A percentile compares a stretch with the other conserved stretches of the same genome.
Conservation (phyloP, 2,888 invertebrate species). For the Athalia rosae region DNA sequence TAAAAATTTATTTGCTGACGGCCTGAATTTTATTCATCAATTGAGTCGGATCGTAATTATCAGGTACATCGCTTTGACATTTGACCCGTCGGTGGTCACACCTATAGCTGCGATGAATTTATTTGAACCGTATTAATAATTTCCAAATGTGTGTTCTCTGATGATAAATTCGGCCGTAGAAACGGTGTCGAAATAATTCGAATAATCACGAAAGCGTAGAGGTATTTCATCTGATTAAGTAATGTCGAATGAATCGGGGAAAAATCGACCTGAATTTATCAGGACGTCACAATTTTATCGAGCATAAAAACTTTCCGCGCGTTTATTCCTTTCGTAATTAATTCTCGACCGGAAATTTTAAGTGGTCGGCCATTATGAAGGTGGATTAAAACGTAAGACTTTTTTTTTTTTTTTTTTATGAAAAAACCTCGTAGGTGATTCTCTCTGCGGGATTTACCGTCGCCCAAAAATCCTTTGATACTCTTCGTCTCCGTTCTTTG, state of each 20-base stretch:
- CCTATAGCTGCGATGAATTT: not conserved
- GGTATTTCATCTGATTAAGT: not conserved
- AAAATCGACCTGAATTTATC: conserved; percentile 2
- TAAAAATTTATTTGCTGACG: conserved; percentile 15
- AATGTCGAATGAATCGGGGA: conserved; percentile 10
- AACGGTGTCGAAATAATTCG: no score
- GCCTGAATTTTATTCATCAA: not conserved
- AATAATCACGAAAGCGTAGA: no score
- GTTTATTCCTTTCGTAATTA: conserved; percentile 26
- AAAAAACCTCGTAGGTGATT: conserved; percentile 13
- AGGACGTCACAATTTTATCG: not conserved
- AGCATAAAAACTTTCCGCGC: not conserved
- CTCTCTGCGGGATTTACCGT: no score
- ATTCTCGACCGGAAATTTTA: not conserved
- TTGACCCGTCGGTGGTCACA: conserved; percentile 5
- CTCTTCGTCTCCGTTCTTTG: not conserved
- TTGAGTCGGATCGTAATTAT: not conserved
- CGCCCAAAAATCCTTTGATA: not conserved
- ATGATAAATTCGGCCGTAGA: no score
- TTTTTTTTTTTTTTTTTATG: not conserved
- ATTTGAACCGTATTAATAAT: not conserved
- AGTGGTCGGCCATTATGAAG: conserved; percentile 25
- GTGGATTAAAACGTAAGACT: conserved; percentile 17
- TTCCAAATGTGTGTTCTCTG: no score
- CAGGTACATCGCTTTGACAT: conserved; percentile 1